Evolutionary conservation across 2,797 vertebrate species (phyloP).

Genomic region (Cichlasoma orientale): DNA sequence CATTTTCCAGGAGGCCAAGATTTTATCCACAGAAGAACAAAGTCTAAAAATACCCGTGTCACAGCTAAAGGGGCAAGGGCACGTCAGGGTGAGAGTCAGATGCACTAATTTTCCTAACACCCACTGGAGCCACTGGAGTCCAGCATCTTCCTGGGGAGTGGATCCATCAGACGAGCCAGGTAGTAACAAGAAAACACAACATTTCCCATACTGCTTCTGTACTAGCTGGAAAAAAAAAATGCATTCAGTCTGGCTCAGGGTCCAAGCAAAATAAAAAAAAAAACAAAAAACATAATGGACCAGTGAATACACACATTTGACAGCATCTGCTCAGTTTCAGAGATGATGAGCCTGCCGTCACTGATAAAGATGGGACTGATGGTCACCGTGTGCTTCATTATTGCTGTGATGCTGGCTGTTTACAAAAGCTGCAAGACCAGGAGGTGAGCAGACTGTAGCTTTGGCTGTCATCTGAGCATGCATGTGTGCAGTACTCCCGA

Average conservation of each 20-base stretch:
- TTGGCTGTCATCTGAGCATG: not conserved
- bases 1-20: conserved; percentile 26
- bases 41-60: not conserved
- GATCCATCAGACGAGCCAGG: not conserved
- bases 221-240: not conserved
- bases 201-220: not conserved
- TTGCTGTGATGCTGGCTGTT: conserved; percentile 4
- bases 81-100: conserved; percentile 67
- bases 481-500: not conserved
- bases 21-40: fast-evolving
- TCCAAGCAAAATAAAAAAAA: not conserved
- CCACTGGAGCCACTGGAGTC: conserved; percentile 80
- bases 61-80: not conserved
- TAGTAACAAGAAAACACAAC: conserved; percentile 1
- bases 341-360: not conserved
- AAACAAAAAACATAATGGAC: not conserved
- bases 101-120: fast-evolving
- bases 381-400: not conserved
- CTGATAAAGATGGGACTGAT: not conserved
- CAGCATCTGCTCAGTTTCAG: conserved; percentile 20
- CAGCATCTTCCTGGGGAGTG: conserved; percentile 40
- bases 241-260: not conserved
- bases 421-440: conserved; percentile 4
- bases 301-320: not conserved
- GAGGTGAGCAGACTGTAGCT: conserved; percentile 35